phyloP scores from a whole-genome alignment of 2,797 vertebrate species.

The Myoxocephalus aenaeus region DNA sequence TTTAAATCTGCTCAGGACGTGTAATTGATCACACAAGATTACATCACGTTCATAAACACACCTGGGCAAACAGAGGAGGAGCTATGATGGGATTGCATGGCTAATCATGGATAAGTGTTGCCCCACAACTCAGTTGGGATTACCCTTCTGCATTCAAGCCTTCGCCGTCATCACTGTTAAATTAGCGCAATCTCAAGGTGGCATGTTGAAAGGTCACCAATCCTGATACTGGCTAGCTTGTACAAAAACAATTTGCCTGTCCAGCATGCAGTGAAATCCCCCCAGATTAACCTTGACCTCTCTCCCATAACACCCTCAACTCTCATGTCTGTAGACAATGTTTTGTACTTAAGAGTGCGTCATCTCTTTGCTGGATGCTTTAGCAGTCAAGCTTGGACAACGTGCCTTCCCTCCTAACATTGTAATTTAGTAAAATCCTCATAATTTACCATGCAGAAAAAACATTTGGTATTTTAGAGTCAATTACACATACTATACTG shows the following conservation, averaged over 20 bases:
- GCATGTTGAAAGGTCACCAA: constrained; percentile 48
- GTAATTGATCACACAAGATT: constrained; percentile 51
- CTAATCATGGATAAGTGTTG: constrained; percentile 62
- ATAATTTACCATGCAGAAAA: neutral
- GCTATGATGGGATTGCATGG: constrained; percentile 61
- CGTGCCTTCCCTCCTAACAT: neutral
- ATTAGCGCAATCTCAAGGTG: constrained; percentile 50
- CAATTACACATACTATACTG: neutral
- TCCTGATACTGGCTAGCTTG: constrained; percentile 26
- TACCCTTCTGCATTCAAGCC: constrained; percentile 65
- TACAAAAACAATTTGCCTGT: constrained; percentile 37
- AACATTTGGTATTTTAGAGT: neutral
- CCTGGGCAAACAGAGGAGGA: constrained; percentile 54
- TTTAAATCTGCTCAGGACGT: constrained; percentile 6
- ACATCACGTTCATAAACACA: constrained; percentile 31
- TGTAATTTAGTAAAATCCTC: neutral
- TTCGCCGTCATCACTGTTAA: constrained; percentile 69
- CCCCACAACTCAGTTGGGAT: constrained; percentile 66
- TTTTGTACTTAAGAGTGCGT: constrained; percentile 41
- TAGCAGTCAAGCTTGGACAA: neutral
- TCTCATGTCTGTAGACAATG: constrained; percentile 30
- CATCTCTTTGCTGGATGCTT: constrained; percentile 23
- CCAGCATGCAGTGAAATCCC: constrained; percentile 44
- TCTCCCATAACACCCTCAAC: constrained; percentile 34
- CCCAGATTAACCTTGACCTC: constrained; percentile 54